phyloP scores from a whole-genome alignment of 2,888 invertebrate species.

The Acronicta leporina region DNA sequence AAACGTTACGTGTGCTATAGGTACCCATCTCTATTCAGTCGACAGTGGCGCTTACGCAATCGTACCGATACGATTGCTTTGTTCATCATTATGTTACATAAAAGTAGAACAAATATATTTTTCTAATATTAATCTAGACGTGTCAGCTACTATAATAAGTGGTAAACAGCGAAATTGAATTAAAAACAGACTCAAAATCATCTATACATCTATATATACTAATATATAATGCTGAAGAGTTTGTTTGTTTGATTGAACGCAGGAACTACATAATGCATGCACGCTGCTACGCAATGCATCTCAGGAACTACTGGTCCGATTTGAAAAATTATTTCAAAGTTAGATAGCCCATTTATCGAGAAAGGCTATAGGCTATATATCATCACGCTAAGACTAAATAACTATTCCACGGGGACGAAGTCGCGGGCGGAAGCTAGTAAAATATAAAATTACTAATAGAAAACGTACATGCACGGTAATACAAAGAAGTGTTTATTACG shows the following conservation, averaged over 20 bases:
- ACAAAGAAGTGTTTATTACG: slow-evolving; percentile 48
- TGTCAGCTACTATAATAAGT: slow-evolving; percentile 17
- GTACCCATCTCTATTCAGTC: slow-evolving; percentile 52
- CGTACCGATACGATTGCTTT: slow-evolving; percentile 66
- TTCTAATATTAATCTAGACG: slow-evolving; percentile 34
- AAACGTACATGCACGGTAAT: slow-evolving; percentile 3
- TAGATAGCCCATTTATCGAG: too few relatives aligned
- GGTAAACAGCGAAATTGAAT: slow-evolving; percentile 13
- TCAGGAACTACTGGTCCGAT: too few relatives aligned
- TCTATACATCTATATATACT: too few relatives aligned
- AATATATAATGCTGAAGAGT: too few relatives aligned
- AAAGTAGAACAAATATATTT: slow-evolving; percentile 56
- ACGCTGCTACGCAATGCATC: too few relatives aligned
- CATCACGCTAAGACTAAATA: too few relatives aligned
- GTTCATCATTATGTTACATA: slow-evolving; percentile 61
- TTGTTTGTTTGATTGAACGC: too few relatives aligned
- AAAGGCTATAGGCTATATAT: too few relatives aligned
- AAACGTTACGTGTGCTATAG: slow-evolving; percentile 68
- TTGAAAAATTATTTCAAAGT: too few relatives aligned
- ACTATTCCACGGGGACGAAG: too few relatives aligned
- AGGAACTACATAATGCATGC: too few relatives aligned
- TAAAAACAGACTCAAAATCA: slow-evolving; percentile 3
- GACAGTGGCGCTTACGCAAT: slow-evolving; percentile 64
- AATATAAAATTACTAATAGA: not conserved
- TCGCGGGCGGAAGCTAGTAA: too few relatives aligned